Conservation (phyloP, 2,888 invertebrate species). For the Apocheima hispidaria region DNA sequence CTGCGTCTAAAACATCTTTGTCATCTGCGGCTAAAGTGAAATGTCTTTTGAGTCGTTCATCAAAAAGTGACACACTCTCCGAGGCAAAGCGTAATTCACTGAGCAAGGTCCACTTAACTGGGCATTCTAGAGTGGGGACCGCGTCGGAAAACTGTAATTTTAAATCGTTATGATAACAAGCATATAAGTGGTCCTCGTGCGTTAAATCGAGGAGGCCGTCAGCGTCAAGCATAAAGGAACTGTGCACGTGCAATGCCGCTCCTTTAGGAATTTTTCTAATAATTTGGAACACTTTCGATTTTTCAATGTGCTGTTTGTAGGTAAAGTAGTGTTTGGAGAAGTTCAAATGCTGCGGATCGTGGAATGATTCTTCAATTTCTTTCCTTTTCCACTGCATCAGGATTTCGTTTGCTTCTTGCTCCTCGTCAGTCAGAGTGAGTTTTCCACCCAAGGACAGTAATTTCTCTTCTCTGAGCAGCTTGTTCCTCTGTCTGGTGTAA, state of each 20-base stretch:
- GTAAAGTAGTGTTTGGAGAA: constrained; percentile 89
- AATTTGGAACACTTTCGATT: constrained; percentile 88
- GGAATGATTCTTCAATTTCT: constrained; percentile 81
- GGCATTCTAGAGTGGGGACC: constrained; percentile 66
- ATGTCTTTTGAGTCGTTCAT: constrained; percentile 79
- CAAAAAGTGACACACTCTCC: constrained; percentile 76
- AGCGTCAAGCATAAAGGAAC: constrained; percentile 87
- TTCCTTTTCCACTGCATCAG: constrained; percentile 85
- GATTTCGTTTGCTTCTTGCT: constrained; percentile 82
- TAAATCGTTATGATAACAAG: constrained; percentile 70
- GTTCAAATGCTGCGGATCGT: constrained; percentile 82
- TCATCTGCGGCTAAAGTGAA: constrained; percentile 84
- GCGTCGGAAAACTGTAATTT: constrained; percentile 69
- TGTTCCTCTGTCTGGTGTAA: constrained; percentile 55
- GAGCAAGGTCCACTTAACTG: constrained; percentile 79
- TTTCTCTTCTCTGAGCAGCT: constrained; percentile 73
- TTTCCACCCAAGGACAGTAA: constrained; percentile 79
- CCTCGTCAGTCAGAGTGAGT: constrained; percentile 75
- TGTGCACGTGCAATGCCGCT: constrained; percentile 89
- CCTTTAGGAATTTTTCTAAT: constrained; percentile 91
- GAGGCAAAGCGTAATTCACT: constrained; percentile 76
- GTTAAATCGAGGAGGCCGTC: constrained; percentile 88
- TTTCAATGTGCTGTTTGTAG: constrained; percentile 84
- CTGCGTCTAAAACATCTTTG: constrained; percentile 64
- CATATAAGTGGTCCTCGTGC: constrained; percentile 87